These are phyloP conservation scores for Teleogryllus occipitalis DNA, from an alignment of 1,140 invertebrate species.

Conservation along the genomic window DNA sequence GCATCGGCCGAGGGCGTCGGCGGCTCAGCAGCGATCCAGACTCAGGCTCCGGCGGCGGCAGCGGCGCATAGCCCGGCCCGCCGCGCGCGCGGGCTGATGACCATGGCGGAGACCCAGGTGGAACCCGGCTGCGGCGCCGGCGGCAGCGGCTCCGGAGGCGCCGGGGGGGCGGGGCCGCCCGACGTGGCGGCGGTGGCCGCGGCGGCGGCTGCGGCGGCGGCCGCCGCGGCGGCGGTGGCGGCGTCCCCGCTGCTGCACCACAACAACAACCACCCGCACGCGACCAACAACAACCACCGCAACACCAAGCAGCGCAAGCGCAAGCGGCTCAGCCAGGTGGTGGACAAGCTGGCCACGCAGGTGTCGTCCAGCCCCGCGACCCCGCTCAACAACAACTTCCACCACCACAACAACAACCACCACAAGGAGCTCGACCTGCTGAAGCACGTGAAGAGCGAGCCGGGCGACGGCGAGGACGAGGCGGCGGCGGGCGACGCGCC, in stretches of 20 bases:
- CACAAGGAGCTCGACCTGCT: constrained; percentile 26
- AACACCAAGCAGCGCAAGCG: constrained; percentile 48
- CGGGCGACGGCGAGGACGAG: background rate
- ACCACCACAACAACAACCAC: constrained; percentile 31
- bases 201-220: constrained; percentile 35
- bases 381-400: constrained; percentile 30
- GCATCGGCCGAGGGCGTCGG: too few relatives aligned
- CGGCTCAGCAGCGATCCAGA: constrained; percentile 33
- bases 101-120: constrained; percentile 56
- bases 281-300: constrained; percentile 49
- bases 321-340: constrained; percentile 59
- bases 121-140: constrained; percentile 37
- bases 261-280: constrained; percentile 38
- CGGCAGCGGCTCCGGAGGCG: constrained; percentile 41
- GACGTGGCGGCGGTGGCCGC: constrained; percentile 41
- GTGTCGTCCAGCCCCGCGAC: constrained; percentile 28
- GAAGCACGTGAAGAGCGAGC: constrained; percentile 19
- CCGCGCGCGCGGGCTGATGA: constrained; percentile 50
- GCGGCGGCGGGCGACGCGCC: background rate
- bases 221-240: constrained; percentile 39
- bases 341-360: constrained; percentile 57
- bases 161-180: constrained; percentile 38
- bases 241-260: constrained; percentile 33
- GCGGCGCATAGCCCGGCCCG: constrained; percentile 46
- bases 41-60: constrained; percentile 36